Conservation (phyloP, 2,797 vertebrate genomes). For the Myiotriccus ornatus region DNA sequence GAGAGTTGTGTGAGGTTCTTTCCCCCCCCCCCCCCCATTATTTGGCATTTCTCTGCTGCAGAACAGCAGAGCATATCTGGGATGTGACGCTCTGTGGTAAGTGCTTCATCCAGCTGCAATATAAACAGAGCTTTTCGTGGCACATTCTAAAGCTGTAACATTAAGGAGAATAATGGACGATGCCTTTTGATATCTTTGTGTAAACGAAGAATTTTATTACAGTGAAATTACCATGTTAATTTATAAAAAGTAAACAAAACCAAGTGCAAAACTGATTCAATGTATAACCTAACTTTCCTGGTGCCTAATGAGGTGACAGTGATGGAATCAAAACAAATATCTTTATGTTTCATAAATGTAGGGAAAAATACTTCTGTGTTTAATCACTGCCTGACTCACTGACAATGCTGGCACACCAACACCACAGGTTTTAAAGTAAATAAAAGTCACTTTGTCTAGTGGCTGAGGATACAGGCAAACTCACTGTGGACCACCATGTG, state of each 20-base stretch:
- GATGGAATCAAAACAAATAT: slow-evolving; percentile 67
- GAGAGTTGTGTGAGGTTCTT: too few species aligned
- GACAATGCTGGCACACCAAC: slow-evolving; percentile 26
- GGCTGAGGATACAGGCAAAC: background rate
- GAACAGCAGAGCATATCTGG: slow-evolving; percentile 1
- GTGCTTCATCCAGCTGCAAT: slow-evolving; percentile 40
- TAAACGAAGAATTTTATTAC: slow-evolving; percentile 71
- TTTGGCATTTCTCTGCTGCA: background rate
- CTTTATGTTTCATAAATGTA: slow-evolving; percentile 59
- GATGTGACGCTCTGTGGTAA: background rate
- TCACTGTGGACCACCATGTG: slow-evolving; percentile 43
- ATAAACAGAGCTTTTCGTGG: slow-evolving; percentile 54
- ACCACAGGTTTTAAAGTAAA: slow-evolving; percentile 28
- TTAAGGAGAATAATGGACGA: slow-evolving; percentile 54
- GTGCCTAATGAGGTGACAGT: slow-evolving; percentile 62
- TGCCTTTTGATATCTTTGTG: slow-evolving; percentile 65
- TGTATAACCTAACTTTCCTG: slow-evolving; percentile 49
- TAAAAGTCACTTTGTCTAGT: slow-evolving; percentile 18
- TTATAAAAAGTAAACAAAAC: slow-evolving; percentile 64
- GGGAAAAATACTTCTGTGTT: slow-evolving; percentile 53
- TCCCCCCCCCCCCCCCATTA: background rate
- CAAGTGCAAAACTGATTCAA: slow-evolving; percentile 56
- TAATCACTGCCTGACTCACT: slow-evolving; percentile 25
- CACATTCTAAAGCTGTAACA: slow-evolving; percentile 35
- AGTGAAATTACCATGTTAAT: slow-evolving; percentile 66